Percentiles rank a stretch among this genome's conserved stretches.
Evolutionary conservation across 2,888 invertebrate species (phyloP).

Genomic region (Antheraea yamamai): DNA sequence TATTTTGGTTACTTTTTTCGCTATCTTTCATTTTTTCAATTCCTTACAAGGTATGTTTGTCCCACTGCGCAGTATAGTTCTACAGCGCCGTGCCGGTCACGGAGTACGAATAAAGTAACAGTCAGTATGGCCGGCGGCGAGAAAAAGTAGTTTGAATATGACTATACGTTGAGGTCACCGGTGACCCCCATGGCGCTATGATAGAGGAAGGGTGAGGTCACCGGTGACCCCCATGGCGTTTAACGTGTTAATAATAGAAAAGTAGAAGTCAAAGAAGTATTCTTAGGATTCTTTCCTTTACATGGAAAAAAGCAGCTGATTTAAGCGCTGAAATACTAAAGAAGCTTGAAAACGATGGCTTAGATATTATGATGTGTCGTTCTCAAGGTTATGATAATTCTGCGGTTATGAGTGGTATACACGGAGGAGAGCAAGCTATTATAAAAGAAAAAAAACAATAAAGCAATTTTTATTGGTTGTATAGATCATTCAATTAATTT

Average conservation of each 20-base stretch:
- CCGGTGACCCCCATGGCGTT: constrained; percentile 28
- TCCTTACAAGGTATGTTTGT: constrained; percentile 32
- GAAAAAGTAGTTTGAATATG: constrained; percentile 28
- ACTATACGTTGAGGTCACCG: constrained; percentile 39
- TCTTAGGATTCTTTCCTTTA: no score
- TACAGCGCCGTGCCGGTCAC: not conserved
- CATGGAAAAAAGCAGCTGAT: no score
- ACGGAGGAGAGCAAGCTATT: no score
- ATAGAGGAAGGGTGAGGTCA: constrained; percentile 33
- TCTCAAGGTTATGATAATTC: no score
- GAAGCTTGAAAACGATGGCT: no score
- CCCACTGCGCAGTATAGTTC: constrained; percentile 26
- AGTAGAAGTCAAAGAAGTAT: no score
- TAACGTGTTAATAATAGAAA: constrained; percentile 12
- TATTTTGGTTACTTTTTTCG: constrained; percentile 32
- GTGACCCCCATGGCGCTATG: constrained; percentile 38
- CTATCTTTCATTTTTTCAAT: constrained; percentile 35
- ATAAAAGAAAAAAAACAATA: no score
- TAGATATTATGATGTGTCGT: no score
- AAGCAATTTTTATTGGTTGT: no score
- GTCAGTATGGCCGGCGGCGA: constrained; percentile 34
- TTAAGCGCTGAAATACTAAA: no score
- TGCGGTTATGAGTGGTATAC: no score
- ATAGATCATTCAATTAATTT: no score
- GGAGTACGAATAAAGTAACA: constrained; percentile 28